Evolutionary conservation across 2,888 invertebrate species (phyloP).

Genomic region (Macrosoma leucophasiata): DNA sequence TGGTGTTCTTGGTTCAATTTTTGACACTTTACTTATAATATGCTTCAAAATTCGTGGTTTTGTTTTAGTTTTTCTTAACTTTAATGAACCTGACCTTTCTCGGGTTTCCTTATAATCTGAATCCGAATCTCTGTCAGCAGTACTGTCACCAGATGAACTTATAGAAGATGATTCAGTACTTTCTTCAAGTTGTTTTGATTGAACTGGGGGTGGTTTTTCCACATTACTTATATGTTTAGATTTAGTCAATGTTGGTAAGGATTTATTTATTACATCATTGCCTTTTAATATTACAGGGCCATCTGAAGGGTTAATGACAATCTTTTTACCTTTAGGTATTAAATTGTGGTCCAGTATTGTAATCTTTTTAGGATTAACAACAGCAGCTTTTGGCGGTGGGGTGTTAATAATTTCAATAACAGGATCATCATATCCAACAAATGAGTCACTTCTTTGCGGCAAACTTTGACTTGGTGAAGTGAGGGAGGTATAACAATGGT

Average conservation of each 20-base stretch:
- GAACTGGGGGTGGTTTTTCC: slow-evolving; percentile 39
- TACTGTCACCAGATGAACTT: slow-evolving; percentile 72
- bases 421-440: slow-evolving; percentile 55
- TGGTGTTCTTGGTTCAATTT: slow-evolving; percentile 46
- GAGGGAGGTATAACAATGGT: slow-evolving; percentile 87
- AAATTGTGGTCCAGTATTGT: slow-evolving; percentile 68
- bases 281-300: slow-evolving; percentile 53
- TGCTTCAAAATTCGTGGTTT: slow-evolving; percentile 61
- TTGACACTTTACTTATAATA: slow-evolving; percentile 38
- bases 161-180: slow-evolving; percentile 66
- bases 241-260: slow-evolving; percentile 46
- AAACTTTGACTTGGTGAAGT: slow-evolving; percentile 77
- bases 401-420: slow-evolving; percentile 63
- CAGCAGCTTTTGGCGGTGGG: slow-evolving; percentile 59
- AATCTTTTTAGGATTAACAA: slow-evolving; percentile 63
- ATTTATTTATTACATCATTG: slow-evolving; percentile 57
- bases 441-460: slow-evolving; percentile 49
- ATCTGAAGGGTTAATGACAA: slow-evolving; percentile 51
- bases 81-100: slow-evolving; percentile 44
- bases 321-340: slow-evolving; percentile 69
- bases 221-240: slow-evolving; percentile 40
- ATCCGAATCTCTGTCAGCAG: slow-evolving; percentile 78
- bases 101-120: slow-evolving; percentile 75
- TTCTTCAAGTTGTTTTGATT: slow-evolving; percentile 64
- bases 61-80: slow-evolving; percentile 47